phyloP scores from a whole-genome alignment of 1,140 invertebrate species.

The Hyles euphorbiae region DNA sequence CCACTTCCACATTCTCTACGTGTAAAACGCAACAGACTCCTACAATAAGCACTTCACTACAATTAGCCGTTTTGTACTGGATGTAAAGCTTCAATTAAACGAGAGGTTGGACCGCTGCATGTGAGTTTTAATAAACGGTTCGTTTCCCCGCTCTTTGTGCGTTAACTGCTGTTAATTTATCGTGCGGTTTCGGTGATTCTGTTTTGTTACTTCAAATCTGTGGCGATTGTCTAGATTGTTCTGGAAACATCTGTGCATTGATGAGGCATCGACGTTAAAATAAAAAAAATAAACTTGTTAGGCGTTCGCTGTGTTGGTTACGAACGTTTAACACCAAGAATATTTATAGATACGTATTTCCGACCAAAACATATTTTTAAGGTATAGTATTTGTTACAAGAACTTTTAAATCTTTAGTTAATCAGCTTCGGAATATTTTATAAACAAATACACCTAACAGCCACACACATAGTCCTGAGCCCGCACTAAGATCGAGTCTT shows the following conservation, averaged over 20 bases:
- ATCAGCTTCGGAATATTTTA: too few relatives aligned
- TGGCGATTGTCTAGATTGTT: not conserved
- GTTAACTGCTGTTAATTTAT: constrained; percentile 27
- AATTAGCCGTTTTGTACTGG: constrained; percentile 64
- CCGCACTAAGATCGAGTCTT: too few relatives aligned
- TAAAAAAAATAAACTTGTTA: too few relatives aligned
- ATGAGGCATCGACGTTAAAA: too few relatives aligned
- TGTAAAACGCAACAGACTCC: constrained; percentile 23
- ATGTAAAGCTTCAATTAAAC: constrained; percentile 63
- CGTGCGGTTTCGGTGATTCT: constrained; percentile 20
- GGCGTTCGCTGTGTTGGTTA: too few relatives aligned
- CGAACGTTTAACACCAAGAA: too few relatives aligned
- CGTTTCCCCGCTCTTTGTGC: constrained; percentile 24
- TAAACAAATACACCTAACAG: too few relatives aligned
- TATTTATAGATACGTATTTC: too few relatives aligned
- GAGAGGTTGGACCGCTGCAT: constrained; percentile 29
- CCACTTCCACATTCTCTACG: constrained; percentile 18
- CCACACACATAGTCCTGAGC: too few relatives aligned
- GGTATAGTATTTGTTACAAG: too few relatives aligned
- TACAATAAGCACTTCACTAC: constrained; percentile 59
- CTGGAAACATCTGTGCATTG: not conserved
- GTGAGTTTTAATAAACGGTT: constrained; percentile 45
- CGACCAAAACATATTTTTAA: too few relatives aligned
- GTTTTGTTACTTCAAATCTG: constrained; percentile 13
- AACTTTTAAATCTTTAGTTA: too few relatives aligned